These are phyloP conservation scores for Accipiter cooperii DNA, from an alignment of 2,113 vertebrate genomes.

Conservation along the genomic window DNA sequence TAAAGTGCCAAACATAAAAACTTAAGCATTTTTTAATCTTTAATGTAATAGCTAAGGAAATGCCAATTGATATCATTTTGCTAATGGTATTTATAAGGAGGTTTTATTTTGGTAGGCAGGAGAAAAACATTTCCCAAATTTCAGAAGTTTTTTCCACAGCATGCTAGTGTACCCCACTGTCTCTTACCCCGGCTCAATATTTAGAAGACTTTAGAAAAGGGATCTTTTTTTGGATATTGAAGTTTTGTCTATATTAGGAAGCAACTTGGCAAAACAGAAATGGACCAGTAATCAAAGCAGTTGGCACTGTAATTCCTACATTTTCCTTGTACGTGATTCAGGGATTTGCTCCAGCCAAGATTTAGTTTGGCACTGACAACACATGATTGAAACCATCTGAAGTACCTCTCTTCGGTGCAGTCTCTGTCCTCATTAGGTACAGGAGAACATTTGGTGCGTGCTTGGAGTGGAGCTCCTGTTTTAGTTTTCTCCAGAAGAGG, in stretches of 20 bases:
- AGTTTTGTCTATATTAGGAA: not conserved
- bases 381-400: not conserved
- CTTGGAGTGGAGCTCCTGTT: not conserved
- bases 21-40: not conserved
- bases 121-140: not conserved
- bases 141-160: not conserved
- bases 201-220: not conserved
- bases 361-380: not conserved
- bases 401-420: not conserved
- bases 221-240: not conserved
- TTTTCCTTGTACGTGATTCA: not conserved
- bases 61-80: not conserved
- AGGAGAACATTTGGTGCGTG: not conserved
- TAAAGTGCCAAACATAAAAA: not conserved
- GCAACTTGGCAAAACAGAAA: not conserved
- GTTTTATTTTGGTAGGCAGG: not conserved
- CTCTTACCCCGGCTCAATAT: not conserved
- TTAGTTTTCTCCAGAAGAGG: not conserved
- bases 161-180: not conserved
- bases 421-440: not conserved
- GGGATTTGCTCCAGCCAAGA: not conserved
- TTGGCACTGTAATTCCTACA: not conserved
- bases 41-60: not conserved
- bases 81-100: not conserved
- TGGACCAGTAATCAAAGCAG: not conserved